Conservation (phyloP, 1,140 invertebrate species). For the Steinernema khuongi region DNA sequence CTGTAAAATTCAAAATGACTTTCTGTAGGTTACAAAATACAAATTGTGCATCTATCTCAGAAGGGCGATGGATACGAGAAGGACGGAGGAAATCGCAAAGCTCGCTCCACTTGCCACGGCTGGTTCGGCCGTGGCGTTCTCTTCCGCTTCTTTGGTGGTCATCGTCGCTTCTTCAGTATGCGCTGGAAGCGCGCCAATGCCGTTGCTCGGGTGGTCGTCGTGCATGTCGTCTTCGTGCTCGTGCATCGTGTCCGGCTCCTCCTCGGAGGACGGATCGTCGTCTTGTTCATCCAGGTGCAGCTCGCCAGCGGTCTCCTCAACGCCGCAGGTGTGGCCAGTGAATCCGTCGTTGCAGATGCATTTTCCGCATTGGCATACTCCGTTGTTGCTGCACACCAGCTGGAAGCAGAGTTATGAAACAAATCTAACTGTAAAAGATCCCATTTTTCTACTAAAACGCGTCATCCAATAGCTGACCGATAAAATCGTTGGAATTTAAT, state of each 20-base stretch:
- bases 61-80: not conserved
- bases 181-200: not conserved
- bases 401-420: conserved; percentile 24
- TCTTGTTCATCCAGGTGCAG: not conserved
- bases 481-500: conserved; percentile 7
- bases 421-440: conserved; percentile 2
- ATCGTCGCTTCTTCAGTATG: not conserved
- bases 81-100: not conserved
- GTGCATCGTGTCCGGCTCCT: not conserved
- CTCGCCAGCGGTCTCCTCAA: conserved; percentile 27
- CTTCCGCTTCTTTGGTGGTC: not conserved
- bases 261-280: not conserved
- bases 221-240: conserved; percentile 10
- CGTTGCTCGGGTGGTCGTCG: not conserved
- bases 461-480: too few species aligned
- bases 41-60: not conserved
- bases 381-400: conserved; percentile 47
- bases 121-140: not conserved
- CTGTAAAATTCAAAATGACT: not conserved
- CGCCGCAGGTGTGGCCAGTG: conserved; percentile 48
- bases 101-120: not conserved
- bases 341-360: conserved; percentile 54
- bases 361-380: conserved; percentile 51
- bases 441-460: too few species aligned
- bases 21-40: not conserved